Evolutionary conservation across 2,113 vertebrate species (phyloP).

Genomic region (Alexandromys fortis): DNA sequence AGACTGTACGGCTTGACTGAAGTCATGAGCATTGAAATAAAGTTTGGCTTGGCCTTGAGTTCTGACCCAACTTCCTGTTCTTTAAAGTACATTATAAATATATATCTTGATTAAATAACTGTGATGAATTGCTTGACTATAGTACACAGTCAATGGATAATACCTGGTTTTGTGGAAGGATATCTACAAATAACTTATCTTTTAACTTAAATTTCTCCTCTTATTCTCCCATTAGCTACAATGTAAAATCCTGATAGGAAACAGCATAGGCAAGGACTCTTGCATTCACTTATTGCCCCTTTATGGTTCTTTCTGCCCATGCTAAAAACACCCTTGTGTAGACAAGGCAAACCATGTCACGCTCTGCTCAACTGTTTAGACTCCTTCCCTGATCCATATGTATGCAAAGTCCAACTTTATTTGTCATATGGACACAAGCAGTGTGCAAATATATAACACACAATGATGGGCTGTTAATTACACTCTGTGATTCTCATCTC

Average conservation of each 20-base stretch:
- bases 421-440: neutral
- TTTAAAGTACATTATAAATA: neutral
- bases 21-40: neutral
- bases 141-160: neutral
- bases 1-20: neutral
- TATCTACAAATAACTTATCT: neutral
- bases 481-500: neutral
- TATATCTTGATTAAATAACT: neutral
- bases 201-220: neutral
- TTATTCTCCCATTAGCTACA: neutral
- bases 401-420: neutral
- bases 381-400: neutral
- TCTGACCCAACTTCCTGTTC: neutral
- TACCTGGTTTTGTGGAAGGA: neutral
- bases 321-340: neutral
- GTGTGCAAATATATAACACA: accelerated
- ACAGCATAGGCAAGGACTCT: neutral
- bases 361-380: neutral
- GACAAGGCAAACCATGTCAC: neutral
- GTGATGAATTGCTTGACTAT: neutral
- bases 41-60: neutral
- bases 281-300: neutral
- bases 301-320: neutral
- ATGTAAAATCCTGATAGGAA: neutral
- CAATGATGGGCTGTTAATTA: neutral